Percentiles rank a stretch among this genome's conserved stretches.
phyloP scores from a whole-genome alignment of 2,797 vertebrate genomes.

The Steatocranus sp. region DNA sequence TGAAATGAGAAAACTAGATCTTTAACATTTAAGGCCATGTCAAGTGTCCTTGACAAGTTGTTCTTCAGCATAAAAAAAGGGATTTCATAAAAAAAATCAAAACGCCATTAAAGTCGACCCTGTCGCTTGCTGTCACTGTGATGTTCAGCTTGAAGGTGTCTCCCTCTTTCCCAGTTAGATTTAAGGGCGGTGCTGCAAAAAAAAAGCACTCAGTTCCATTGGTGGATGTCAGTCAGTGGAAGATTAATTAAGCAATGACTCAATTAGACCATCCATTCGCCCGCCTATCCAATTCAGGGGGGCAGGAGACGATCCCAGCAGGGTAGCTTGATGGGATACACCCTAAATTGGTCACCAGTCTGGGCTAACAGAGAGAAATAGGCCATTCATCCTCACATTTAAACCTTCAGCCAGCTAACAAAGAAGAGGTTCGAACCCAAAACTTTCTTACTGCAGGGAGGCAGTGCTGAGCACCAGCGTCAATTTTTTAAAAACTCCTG shows the following conservation, averaged over 20 bases:
- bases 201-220: background rate
- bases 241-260: background rate
- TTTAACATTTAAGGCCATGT: background rate
- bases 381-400: background rate
- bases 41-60: conserved; percentile 4
- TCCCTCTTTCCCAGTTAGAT: conserved; percentile 31
- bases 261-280: background rate
- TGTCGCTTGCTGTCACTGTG: conserved; percentile 8
- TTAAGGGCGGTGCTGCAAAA: background rate
- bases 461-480: background rate
- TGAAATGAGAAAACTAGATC: conserved; percentile 9
- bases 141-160: conserved; percentile 35
- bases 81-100: background rate
- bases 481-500: background rate
- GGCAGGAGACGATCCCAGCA: background rate
- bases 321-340: background rate
- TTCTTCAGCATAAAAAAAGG: background rate
- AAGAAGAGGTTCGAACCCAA: background rate
- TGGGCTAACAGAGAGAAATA: background rate
- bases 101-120: background rate
- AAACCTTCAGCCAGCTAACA: background rate
- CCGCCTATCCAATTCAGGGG: background rate
- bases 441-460: background rate
- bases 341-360: background rate
- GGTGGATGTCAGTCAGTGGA: background rate